phyloP scores from a whole-genome alignment of 2,113 vertebrate species.

The Balaenoptera acutorostrata region DNA sequence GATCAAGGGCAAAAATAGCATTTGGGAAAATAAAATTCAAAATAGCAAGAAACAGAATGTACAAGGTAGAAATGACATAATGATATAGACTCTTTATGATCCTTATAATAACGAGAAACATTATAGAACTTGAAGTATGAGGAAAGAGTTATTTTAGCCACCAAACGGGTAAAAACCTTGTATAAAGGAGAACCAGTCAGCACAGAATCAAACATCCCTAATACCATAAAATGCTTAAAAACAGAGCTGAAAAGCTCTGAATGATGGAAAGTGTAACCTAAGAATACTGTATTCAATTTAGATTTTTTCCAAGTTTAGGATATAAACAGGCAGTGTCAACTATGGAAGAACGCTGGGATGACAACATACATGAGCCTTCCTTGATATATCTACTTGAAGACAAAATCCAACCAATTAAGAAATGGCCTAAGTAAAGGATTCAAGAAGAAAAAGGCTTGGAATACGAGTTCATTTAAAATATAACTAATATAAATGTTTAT shows the following conservation, averaged over 20 bases:
- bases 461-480: not conserved
- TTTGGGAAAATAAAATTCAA: conserved; percentile 7
- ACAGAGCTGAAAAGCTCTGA: not conserved
- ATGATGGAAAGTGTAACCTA: not conserved
- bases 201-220: not conserved
- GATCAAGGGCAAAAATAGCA: not conserved
- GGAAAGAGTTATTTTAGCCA: not conserved
- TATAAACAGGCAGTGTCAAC: not conserved
- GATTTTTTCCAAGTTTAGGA: not conserved
- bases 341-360: not conserved
- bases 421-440: not conserved
- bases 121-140: not conserved
- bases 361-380: not conserved
- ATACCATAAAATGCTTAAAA: not conserved
- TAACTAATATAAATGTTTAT: not conserved
- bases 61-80: not conserved
- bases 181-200: not conserved
- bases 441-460: not conserved
- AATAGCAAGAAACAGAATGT: not conserved
- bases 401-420: not conserved
- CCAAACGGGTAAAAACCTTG: not conserved
- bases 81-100: not conserved
- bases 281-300: not conserved
- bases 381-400: not conserved
- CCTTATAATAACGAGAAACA: not conserved